phyloP scores from a whole-genome alignment of 2,888 invertebrate species.

The Trissolcus brochymenae region DNA sequence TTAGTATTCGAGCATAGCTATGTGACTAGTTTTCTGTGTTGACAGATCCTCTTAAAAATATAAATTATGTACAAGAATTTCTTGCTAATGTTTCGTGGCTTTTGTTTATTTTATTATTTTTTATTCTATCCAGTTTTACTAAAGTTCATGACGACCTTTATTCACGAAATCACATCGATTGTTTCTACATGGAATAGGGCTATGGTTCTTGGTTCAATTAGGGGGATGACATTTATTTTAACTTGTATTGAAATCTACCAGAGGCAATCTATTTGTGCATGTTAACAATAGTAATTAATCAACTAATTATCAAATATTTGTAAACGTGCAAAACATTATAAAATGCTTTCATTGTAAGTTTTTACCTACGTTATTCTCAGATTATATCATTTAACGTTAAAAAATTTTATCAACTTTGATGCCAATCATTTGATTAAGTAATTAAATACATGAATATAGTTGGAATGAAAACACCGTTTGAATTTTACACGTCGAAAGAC shows the following conservation, averaged over 20 bases:
- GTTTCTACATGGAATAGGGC: constrained; percentile 70
- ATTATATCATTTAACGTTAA: too few relatives aligned
- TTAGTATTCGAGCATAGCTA: constrained; percentile 75
- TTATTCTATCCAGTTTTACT: constrained; percentile 66
- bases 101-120: constrained; percentile 20
- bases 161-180: constrained; percentile 73
- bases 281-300: constrained; percentile 13
- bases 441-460: too few relatives aligned
- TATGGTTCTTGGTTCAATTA: constrained; percentile 52
- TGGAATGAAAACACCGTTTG: too few relatives aligned
- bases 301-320: background rate
- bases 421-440: too few relatives aligned
- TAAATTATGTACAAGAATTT: constrained; percentile 76
- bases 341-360: too few relatives aligned
- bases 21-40: constrained; percentile 75
- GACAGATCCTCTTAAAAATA: constrained; percentile 76
- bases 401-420: too few relatives aligned
- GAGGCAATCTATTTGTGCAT: constrained; percentile 28
- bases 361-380: too few relatives aligned
- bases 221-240: constrained; percentile 53
- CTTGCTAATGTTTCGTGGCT: constrained; percentile 49
- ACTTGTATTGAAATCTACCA: constrained; percentile 44
- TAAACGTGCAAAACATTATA: too few relatives aligned
- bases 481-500: too few relatives aligned
- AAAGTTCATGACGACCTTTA: constrained; percentile 71